A percentile compares a stretch with the other conserved stretches of the same genome.
Conservation (phyloP, 2,113 vertebrate genomes). For the Phainopepla nitens region DNA sequence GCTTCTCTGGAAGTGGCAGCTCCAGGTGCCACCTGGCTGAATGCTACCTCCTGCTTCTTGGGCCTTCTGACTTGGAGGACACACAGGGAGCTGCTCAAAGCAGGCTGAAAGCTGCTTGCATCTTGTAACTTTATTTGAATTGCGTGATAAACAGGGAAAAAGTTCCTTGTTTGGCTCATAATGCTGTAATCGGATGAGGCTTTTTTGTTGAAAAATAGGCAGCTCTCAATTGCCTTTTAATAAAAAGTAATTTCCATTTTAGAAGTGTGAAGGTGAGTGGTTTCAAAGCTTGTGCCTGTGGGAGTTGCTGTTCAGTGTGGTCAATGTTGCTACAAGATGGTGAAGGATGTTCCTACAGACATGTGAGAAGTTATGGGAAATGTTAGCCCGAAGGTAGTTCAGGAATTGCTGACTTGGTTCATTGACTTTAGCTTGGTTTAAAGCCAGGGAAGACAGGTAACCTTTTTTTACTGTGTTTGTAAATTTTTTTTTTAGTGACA, state of each 20-base stretch:
- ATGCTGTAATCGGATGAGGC: not conserved
- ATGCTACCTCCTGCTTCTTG: not conserved
- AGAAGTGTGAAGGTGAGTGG: not conserved
- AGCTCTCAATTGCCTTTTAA: not conserved
- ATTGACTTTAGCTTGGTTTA: not conserved
- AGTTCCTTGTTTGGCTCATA: not conserved
- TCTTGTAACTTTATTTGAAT: not conserved
- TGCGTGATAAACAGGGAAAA: not conserved
- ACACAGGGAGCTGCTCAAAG: not conserved
- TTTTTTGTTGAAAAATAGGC: not conserved
- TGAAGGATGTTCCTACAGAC: not conserved
- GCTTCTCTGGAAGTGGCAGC: not conserved
- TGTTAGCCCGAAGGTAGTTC: not conserved
- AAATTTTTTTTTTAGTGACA: not conserved
- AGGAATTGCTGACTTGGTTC: not conserved
- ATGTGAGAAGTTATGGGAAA: not conserved
- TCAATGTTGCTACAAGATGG: not conserved
- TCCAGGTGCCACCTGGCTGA: not conserved
- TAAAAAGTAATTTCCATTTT: not conserved
- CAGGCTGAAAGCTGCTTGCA: not conserved
- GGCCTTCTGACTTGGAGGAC: not conserved
- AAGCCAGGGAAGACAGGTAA: not conserved
- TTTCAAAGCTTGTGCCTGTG: not conserved
- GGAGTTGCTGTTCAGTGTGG: not conserved
- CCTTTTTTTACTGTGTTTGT: not conserved